A percentile compares a stretch with the other conserved stretches of the same genome.
Conservation (phyloP, 1,140 invertebrate genomes). For the Hypsibius dujardini region DNA sequence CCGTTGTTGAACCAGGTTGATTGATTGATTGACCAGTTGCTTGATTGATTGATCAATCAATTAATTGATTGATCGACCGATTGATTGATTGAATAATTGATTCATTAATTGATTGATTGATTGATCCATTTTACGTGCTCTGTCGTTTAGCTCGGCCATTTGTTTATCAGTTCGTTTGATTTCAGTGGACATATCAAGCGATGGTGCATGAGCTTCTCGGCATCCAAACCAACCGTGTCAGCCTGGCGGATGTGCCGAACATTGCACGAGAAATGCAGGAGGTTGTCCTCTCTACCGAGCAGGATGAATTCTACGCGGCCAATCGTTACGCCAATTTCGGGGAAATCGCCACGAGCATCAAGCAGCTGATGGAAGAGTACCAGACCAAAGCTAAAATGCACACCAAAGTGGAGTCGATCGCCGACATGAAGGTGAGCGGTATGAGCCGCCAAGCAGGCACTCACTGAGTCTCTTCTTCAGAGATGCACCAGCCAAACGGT, state of each 20-base stretch:
- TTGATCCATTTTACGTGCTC: too few relatives aligned
- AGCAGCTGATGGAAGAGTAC: constrained; percentile 91
- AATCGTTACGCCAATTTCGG: constrained; percentile 94
- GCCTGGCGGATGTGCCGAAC: constrained; percentile 55
- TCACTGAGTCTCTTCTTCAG: background rate
- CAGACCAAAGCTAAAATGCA: constrained; percentile 83
- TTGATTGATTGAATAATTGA: too few relatives aligned
- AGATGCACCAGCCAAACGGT: background rate
- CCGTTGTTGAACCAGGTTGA: constrained; percentile 72
- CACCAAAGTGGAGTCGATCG: constrained; percentile 92
- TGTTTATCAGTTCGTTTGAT: constrained; percentile 21
- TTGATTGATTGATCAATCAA: too few relatives aligned
- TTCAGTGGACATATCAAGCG: constrained; percentile 94
- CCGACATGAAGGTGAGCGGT: constrained; percentile 68
- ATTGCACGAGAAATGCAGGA: constrained; percentile 65
- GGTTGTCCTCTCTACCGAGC: constrained; percentile 77
- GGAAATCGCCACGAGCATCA: constrained; percentile 92
- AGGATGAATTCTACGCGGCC: constrained; percentile 94
- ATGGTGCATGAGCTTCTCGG: constrained; percentile 95
- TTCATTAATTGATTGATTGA: too few relatives aligned
- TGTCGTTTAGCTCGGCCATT: too few relatives aligned
- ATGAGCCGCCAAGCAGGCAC: background rate
- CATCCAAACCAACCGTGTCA: constrained; percentile 86
- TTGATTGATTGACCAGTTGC: too few relatives aligned
- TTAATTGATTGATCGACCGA: too few relatives aligned